These are phyloP conservation scores for Phylloscopus whistleri DNA, from an alignment of 2,113 vertebrate genomes.

Conservation along the genomic window DNA sequence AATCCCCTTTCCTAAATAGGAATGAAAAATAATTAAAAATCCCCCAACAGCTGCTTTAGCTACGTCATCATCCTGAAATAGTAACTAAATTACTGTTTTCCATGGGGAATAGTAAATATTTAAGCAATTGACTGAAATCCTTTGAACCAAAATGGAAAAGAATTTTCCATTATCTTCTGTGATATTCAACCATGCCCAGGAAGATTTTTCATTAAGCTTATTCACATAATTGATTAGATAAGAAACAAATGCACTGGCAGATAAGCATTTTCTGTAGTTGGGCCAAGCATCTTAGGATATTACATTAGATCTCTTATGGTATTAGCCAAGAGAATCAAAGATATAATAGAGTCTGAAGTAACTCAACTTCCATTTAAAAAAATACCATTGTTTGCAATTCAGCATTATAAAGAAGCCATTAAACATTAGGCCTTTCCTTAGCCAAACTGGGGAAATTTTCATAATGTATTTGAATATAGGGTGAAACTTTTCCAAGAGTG, in stretches of 20 bases:
- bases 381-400: not conserved
- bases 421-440: not conserved
- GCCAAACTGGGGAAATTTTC: not conserved
- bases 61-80: not conserved
- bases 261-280: not conserved
- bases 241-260: not conserved
- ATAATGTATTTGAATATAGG: rapidly evolving
- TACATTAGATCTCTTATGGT: not conserved
- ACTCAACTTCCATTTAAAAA: not conserved
- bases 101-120: not conserved
- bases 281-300: not conserved
- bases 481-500: not conserved
- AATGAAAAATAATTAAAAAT: not conserved
- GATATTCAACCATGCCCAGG: not conserved
- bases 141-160: not conserved
- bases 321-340: not conserved
- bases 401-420: not conserved
- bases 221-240: not conserved
- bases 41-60: not conserved
- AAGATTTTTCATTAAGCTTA: not conserved
- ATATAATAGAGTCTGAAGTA: not conserved
- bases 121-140: not conserved
- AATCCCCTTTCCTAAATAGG: not conserved
- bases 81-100: not conserved
- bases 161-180: not conserved